phyloP scores from a whole-genome alignment of 2,888 invertebrate genomes.

The Hirtodrosophila trivittata region DNA sequence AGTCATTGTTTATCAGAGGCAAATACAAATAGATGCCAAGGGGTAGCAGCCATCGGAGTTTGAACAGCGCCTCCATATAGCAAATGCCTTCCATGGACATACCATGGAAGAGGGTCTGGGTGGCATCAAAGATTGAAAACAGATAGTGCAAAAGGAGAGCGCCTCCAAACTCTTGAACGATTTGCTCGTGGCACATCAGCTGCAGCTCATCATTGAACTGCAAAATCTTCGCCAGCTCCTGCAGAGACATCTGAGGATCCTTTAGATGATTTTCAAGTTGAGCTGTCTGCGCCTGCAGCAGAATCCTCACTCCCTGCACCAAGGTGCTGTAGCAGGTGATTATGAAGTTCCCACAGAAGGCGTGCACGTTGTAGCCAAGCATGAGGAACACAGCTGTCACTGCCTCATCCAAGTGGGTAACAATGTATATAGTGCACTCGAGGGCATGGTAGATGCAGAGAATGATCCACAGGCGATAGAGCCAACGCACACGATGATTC shows the following conservation, averaged over 20 bases:
- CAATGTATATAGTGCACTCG: background rate
- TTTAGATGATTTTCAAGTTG: conserved; percentile 1
- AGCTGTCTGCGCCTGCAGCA: conserved; percentile 31
- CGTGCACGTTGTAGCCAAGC: conserved; percentile 27
- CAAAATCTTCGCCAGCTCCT: conserved; percentile 19
- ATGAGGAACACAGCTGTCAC: background rate
- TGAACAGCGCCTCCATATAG: conserved; percentile 1
- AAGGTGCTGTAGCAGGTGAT: conserved; percentile 47
- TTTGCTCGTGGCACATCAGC: conserved; percentile 36
- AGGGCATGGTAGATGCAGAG: conserved; percentile 12
- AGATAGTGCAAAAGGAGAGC: conserved; percentile 41
- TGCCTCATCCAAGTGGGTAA: no score
- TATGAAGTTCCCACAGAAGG: conserved; percentile 45
- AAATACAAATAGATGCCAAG: conserved; percentile 37
- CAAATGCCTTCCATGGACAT: conserved; percentile 12
- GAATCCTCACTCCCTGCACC: conserved; percentile 20
- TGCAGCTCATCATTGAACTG: conserved; percentile 39
- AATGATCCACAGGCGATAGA: conserved; percentile 36
- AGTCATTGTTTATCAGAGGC: conserved; percentile 49
- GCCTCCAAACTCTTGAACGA: conserved; percentile 40
- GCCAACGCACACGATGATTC: conserved; percentile 1
- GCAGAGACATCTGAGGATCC: background rate
- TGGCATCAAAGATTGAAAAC: conserved; percentile 32
- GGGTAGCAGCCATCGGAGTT: conserved; percentile 54
- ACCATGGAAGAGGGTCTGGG: conserved; percentile 24